Evolutionary conservation across 2,888 invertebrate species (phyloP).

Genomic region (Saturnia japonica): DNA sequence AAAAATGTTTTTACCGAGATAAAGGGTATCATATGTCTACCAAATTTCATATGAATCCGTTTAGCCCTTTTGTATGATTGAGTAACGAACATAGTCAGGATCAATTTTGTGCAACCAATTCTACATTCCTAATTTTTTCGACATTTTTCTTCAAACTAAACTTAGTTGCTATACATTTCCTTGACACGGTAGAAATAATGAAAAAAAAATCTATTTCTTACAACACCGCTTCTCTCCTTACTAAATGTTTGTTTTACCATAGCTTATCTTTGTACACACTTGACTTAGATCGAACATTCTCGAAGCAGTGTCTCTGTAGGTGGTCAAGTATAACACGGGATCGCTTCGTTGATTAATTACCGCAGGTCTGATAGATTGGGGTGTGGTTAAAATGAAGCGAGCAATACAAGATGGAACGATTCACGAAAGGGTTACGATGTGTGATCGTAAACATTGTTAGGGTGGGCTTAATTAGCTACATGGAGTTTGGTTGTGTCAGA

Average conservation of each 20-base stretch:
- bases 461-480: constrained; percentile 29
- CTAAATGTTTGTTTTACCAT: background rate
- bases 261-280: constrained; percentile 13
- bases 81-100: too few relatives aligned
- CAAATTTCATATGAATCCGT: too few relatives aligned
- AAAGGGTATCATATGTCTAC: too few relatives aligned
- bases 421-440: constrained; percentile 19
- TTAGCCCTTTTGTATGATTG: too few relatives aligned
- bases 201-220: background rate
- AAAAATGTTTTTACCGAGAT: too few relatives aligned
- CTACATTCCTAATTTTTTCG: too few relatives aligned
- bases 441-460: constrained; percentile 37
- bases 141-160: too few relatives aligned
- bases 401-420: constrained; percentile 18
- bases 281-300: constrained; percentile 27
- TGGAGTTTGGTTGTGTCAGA: background rate
- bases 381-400: constrained; percentile 50
- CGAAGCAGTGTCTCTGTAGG: constrained; percentile 45
- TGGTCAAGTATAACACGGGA: constrained; percentile 61
- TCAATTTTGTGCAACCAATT: too few relatives aligned
- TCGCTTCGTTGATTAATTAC: constrained; percentile 65
- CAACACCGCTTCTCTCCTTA: background rate
- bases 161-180: too few relatives aligned
- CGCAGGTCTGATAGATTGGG: constrained; percentile 52
- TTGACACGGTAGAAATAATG: too few relatives aligned